A percentile compares a stretch with the other conserved stretches of the same genome.
Evolutionary conservation across 2,113 vertebrate species (phyloP).

Genomic region (Oncorhynchus mykiss): DNA sequence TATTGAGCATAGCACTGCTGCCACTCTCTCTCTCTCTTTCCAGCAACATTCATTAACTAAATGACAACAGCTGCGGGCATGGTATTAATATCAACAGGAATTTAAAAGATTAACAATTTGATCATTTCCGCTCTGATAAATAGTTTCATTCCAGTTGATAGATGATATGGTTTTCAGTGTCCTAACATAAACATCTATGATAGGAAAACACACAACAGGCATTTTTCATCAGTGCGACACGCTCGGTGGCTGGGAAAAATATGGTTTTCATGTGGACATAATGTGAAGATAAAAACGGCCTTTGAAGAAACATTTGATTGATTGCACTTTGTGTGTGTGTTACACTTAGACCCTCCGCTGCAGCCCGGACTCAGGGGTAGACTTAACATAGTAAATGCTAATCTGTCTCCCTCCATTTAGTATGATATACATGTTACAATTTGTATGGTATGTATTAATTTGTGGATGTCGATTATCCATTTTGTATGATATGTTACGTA

Average conservation of each 20-base stretch:
- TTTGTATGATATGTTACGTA: too few relatives aligned
- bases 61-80: conserved; percentile 56
- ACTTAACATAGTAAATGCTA: too few relatives aligned
- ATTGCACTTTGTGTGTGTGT: conserved; percentile 1
- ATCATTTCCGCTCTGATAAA: background rate
- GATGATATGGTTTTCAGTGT: background rate
- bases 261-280: background rate
- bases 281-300: conserved; percentile 7
- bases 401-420: too few relatives aligned
- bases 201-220: background rate
- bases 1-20: conserved; percentile 30
- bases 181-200: background rate
- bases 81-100: conserved; percentile 6
- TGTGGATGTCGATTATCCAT: too few relatives aligned
- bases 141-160: background rate
- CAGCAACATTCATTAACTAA: conserved; percentile 61
- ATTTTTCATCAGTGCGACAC: background rate
- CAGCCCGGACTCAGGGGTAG: too few relatives aligned
- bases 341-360: background rate
- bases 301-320: conserved; percentile 16
- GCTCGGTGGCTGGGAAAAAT: too few relatives aligned
- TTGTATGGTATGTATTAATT: too few relatives aligned
- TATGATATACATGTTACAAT: too few relatives aligned
- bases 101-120: background rate
- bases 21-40: conserved; percentile 45